Evolutionary conservation across 2,113 vertebrate species (phyloP).

Genomic region (Myotis davidii): DNA sequence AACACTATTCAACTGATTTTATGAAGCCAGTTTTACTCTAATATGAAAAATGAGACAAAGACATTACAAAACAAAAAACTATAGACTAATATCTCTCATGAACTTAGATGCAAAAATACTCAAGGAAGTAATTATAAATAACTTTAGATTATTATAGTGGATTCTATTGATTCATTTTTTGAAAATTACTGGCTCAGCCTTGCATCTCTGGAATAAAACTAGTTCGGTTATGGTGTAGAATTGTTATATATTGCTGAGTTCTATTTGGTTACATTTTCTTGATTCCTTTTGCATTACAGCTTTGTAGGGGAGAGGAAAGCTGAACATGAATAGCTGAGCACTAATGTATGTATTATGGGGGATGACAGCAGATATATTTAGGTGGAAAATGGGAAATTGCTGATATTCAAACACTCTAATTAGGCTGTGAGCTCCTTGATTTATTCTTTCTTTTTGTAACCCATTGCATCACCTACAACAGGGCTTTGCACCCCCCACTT

Average conservation of each 20-base stretch:
- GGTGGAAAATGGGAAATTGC: background rate
- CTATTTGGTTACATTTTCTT: background rate
- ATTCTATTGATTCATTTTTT: background rate
- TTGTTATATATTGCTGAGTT: background rate
- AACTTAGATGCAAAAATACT: background rate
- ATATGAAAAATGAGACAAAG: background rate
- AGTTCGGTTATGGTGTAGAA: background rate
- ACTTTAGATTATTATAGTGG: background rate
- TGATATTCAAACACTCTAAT: background rate
- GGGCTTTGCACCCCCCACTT: background rate
- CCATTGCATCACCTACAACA: background rate
- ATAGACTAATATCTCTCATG: background rate
- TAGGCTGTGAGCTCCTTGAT: background rate
- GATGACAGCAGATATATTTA: background rate
- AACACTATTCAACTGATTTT: background rate
- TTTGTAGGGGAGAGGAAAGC: background rate
- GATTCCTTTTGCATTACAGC: background rate
- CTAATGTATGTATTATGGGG: background rate
- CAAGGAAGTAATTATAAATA: background rate
- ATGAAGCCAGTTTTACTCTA: background rate
- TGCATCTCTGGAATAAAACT: background rate
- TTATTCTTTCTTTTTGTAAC: background rate
- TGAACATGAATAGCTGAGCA: background rate
- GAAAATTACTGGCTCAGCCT: background rate
- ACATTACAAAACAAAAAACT: background rate